Evolutionary conservation across 1,140 invertebrate genomes (phyloP).

Genomic region (Hycleus cichorii): DNA sequence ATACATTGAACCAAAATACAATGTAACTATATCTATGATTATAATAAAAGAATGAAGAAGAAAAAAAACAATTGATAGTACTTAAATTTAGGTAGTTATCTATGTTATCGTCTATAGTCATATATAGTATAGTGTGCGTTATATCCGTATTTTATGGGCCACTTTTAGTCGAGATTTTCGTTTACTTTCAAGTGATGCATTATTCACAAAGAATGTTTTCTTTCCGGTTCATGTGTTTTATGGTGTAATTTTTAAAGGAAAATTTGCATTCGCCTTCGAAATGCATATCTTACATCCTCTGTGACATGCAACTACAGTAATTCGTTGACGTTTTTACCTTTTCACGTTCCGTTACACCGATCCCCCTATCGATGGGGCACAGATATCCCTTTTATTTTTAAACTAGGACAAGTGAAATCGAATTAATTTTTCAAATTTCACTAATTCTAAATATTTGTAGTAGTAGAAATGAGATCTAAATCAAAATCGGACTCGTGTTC

Average conservation of each 20-base stretch:
- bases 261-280: constrained; percentile 23
- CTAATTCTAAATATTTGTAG: neutral
- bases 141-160: constrained; percentile 17
- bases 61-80: no score
- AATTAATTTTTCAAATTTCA: no score
- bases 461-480: neutral
- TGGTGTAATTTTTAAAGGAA: constrained; percentile 23
- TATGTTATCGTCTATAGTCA: neutral
- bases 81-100: no score
- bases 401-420: no score
- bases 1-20: no score
- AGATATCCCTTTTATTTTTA: no score
- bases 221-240: constrained; percentile 23
- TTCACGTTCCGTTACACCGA: neutral
- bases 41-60: no score
- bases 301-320: constrained; percentile 8
- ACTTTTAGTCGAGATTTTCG: constrained; percentile 21
- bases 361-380: no score
- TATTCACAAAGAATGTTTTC: constrained; percentile 26
- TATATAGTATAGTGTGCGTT: constrained; percentile 2
- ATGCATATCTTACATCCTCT: constrained; percentile 17
- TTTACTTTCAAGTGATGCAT: constrained; percentile 25
- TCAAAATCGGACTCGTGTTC: neutral
- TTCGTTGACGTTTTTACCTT: neutral
- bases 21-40: no score